A percentile compares a stretch with the other conserved stretches of the same genome.
Conservation (phyloP, 2,888 invertebrate genomes). For the Mylabris sibirica region DNA sequence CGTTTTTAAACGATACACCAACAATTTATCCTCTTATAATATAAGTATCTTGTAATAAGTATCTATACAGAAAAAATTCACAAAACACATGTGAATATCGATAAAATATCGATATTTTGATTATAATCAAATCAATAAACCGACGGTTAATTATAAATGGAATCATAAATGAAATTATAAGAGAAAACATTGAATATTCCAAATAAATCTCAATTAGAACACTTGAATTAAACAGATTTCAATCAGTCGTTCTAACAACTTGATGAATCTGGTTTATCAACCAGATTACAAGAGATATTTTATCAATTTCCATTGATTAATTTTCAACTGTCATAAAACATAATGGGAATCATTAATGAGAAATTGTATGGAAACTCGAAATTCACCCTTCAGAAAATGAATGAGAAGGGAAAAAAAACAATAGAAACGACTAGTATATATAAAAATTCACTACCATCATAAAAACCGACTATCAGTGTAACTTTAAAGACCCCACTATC, state of each 20-base stretch:
- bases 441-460: conserved; percentile 22
- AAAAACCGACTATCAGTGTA: conserved; percentile 18
- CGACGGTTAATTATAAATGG: too few species aligned
- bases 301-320: not conserved
- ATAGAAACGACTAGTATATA: conserved; percentile 28
- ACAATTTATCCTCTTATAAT: conserved; percentile 50
- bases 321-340: not conserved
- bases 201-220: not conserved
- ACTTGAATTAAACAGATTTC: not conserved
- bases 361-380: not conserved
- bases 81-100: too few species aligned
- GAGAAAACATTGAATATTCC: not conserved
- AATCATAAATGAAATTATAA: not conserved
- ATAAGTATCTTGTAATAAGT: conserved; percentile 7
- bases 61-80: too few species aligned
- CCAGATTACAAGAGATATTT: not conserved
- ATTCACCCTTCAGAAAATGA: too few species aligned
- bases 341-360: not conserved
- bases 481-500: conserved; percentile 25
- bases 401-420: conserved; percentile 24
- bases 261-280: not conserved
- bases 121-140: too few species aligned
- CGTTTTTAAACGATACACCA: conserved; percentile 51
- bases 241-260: not conserved
- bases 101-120: too few species aligned